Percentiles rank a stretch among this genome's conserved stretches.
Evolutionary conservation across 2,888 invertebrate genomes (phyloP).

Genomic region (Cryptophagus acutangulus): DNA sequence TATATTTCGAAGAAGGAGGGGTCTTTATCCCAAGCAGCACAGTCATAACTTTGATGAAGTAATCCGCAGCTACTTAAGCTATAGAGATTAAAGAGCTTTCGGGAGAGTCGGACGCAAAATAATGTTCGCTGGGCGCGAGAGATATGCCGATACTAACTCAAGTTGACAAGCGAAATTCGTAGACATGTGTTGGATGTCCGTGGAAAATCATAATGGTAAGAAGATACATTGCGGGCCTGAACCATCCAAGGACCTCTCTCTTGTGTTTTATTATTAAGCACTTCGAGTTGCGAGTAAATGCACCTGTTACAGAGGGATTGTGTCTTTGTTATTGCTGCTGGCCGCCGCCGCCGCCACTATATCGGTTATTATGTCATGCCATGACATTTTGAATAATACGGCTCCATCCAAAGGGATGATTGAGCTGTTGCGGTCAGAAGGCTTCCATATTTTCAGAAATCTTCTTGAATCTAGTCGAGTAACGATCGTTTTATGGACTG

Average conservation of each 20-base stretch:
- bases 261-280: too few species aligned
- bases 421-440: too few species aligned
- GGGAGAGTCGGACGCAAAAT: constrained; percentile 35
- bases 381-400: too few species aligned
- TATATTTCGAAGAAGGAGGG: too few species aligned
- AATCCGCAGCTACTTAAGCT: constrained; percentile 47
- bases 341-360: too few species aligned
- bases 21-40: constrained; percentile 13
- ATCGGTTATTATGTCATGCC: too few species aligned
- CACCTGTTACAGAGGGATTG: too few species aligned
- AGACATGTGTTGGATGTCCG: constrained; percentile 47
- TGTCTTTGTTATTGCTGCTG: too few species aligned
- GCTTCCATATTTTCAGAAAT: constrained; percentile 1
- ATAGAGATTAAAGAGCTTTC: constrained; percentile 48
- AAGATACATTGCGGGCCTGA: too few species aligned
- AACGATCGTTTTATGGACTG: constrained; percentile 3
- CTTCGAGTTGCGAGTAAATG: too few species aligned
- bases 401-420: too few species aligned
- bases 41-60: constrained; percentile 49
- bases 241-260: too few species aligned
- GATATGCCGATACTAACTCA: constrained; percentile 50
- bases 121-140: constrained; percentile 37
- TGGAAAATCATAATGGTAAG: constrained; percentile 42
- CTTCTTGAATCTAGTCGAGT: neutral
- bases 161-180: constrained; percentile 47